Conservation (phyloP, 2,888 invertebrate genomes). For the Octodonta nipae region DNA sequence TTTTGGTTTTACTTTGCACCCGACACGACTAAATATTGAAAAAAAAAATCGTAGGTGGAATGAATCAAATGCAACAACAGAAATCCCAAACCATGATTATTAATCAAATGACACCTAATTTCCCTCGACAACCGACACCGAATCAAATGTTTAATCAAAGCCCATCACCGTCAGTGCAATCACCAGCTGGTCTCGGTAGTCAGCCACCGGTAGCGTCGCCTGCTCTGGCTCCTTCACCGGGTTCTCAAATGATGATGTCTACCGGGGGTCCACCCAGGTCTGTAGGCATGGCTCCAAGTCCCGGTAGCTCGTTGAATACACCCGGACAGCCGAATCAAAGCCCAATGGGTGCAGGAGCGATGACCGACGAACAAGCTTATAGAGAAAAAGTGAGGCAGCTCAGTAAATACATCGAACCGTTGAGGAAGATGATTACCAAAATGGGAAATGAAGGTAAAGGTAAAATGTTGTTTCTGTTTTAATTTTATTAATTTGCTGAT, state of each 20-base stretch:
- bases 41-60: constrained; percentile 20
- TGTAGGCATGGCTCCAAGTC: constrained; percentile 61
- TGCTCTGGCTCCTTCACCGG: constrained; percentile 53
- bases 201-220: constrained; percentile 47
- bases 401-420: constrained; percentile 85
- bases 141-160: constrained; percentile 67
- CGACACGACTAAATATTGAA: not conserved
- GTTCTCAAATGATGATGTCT: constrained; percentile 48
- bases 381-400: constrained; percentile 85
- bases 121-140: constrained; percentile 52
- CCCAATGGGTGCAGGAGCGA: constrained; percentile 50
- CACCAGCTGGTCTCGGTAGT: constrained; percentile 43
- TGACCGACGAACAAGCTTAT: constrained; percentile 78
- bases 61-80: constrained; percentile 26
- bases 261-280: constrained; percentile 42
- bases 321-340: constrained; percentile 41
- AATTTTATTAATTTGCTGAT: too few relatives aligned
- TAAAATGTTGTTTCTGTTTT: not conserved
- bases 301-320: constrained; percentile 70
- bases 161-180: constrained; percentile 63
- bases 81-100: constrained; percentile 14
- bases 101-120: constrained; percentile 19
- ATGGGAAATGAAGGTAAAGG: constrained; percentile 73
- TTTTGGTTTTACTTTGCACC: not conserved
- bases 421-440: constrained; percentile 77